These are phyloP conservation scores for Coleophora flavipennella DNA, from an alignment of 2,888 invertebrate species.

Conservation along the genomic window DNA sequence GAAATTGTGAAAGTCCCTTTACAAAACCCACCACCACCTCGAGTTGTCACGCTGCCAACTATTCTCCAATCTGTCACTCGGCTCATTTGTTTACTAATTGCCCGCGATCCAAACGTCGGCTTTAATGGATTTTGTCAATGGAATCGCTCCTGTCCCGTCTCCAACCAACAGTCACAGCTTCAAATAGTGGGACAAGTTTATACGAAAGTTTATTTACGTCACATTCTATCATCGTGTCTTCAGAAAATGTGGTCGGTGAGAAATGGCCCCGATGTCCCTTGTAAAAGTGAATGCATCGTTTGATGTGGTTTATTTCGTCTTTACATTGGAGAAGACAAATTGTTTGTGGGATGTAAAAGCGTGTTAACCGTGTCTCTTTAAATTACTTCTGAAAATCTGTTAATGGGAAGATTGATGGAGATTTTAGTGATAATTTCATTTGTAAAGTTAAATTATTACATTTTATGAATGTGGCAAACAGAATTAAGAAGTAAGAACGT, in stretches of 20 bases:
- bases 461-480: no score
- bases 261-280: no score
- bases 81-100: constrained; percentile 69
- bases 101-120: constrained; percentile 41
- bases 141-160: constrained; percentile 34
- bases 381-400: no score
- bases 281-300: constrained; percentile 38
- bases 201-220: background rate
- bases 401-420: no score
- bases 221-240: no score
- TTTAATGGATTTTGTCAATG: constrained; percentile 71
- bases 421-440: no score
- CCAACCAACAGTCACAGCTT: background rate
- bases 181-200: no score
- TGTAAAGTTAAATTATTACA: no score
- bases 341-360: constrained; percentile 16
- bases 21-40: background rate
- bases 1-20: background rate
- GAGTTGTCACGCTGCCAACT: constrained; percentile 60
- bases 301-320: constrained; percentile 53
- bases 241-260: background rate
- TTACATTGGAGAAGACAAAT: constrained; percentile 55
- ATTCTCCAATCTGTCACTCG: constrained; percentile 61
- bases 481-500: no score
- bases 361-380: no score